Conservation (phyloP, 2,113 vertebrate genomes). For the Callipepla squamata region DNA sequence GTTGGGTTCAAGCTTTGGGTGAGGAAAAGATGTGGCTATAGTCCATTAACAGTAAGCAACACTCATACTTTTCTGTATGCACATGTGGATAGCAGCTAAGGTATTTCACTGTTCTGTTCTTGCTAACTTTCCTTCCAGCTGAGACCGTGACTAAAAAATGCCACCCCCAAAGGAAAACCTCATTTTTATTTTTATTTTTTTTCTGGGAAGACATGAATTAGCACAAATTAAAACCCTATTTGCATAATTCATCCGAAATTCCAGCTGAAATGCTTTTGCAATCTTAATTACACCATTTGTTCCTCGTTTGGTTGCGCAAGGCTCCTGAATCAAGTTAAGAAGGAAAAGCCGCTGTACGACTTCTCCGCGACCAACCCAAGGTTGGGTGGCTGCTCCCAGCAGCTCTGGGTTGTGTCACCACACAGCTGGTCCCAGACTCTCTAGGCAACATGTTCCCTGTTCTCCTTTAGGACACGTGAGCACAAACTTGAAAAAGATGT, state of each 20-base stretch:
- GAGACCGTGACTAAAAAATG: not conserved
- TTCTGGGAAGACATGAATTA: conserved; percentile 29
- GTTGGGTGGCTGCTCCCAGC: not conserved
- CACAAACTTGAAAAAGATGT: not conserved
- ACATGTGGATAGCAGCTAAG: not conserved
- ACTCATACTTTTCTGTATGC: not conserved
- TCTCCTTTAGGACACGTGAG: not conserved
- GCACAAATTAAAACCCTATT: conserved; percentile 7
- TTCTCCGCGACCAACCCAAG: not conserved
- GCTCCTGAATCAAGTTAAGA: not conserved
- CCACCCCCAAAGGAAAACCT: not conserved
- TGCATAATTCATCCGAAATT: not conserved
- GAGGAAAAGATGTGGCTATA: not conserved
- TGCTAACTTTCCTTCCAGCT: not conserved
- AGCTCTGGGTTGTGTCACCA: not conserved
- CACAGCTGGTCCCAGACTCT: not conserved
- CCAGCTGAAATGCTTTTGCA: conserved; percentile 25
- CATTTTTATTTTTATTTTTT: not conserved
- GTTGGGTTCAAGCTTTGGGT: not conserved
- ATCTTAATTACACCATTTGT: conserved; percentile 31
- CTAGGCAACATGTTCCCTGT: not conserved
- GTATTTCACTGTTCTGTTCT: not conserved
- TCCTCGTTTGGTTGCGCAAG: not conserved
- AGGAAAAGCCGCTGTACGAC: not conserved
- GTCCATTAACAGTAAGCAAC: not conserved